Base-by-base conservation (phyloP, 2,797 vertebrate genomes). In the Peromyscus melanophrys region DNA sequence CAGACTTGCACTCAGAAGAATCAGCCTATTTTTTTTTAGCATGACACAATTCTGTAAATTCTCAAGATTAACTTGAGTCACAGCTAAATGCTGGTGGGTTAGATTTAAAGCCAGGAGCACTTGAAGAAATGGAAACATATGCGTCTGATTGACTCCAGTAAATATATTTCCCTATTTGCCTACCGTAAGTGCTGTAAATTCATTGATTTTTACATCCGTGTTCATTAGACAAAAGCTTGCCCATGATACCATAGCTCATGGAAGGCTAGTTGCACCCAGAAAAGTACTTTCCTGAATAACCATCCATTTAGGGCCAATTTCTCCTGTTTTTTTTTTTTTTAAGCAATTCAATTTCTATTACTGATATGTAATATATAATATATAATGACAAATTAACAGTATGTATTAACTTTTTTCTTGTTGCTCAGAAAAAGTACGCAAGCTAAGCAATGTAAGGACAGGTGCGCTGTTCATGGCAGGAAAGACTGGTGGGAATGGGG, bases 1-100 rank as follows among this genome's bases (percentile, higher is more conserved):
- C 92, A 88, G 89, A 92, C 34, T 88, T 93, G 71, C 59, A 67
- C n/a, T 75, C 9, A 73, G 63, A 89, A 91, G 55, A 95, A 94
- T 57, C 87, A 65, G 77, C 80, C n/a, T 73, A 0, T 78, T 59
- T 55, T 14, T 37, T 73, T 93, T 61, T 37, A 55, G 19, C 55
- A 19, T 89, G 52, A 29, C 16, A 25, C 52, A 49, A 31, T 76
- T 13, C 49, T 63, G 6, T 73, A 49, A 82, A 80, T 61, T 71
- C 55, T 82, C 55, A 91, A 95, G 75, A 69, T 78, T 69, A 80
- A 95, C 40, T 82, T 91, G 57, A 76, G 31, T 88, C 67, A 37
- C 6, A 85, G 61, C 17, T 83, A 77, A 94, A 85, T 46, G 57
- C 61, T 76, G 40, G 17, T 17, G 37, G 27, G n/a, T 67, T 69